Base-by-base conservation (phyloP, 2,888 invertebrate genomes). In the Elysia crispata region DNA sequence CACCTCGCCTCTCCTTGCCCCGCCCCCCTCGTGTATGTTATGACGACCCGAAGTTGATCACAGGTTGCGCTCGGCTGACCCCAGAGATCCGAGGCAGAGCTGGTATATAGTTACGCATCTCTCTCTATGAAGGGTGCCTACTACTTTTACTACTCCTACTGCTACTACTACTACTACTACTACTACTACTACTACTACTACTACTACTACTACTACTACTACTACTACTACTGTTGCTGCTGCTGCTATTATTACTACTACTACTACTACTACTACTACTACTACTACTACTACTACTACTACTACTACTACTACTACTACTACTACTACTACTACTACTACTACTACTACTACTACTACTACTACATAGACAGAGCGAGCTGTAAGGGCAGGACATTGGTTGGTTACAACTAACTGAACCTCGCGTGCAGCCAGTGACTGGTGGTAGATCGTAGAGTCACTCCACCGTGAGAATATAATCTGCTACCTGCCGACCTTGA, bases 161-260 rank as follows among this genome's bases (percentile, higher is more conserved):
- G 54, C n/a, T n/a, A 74, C 11, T 54, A 54, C 28, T 74, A 74
- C 74, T 74, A 74, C 74, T 74, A 74, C 74, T 74, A 74, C 74
- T 74, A 54, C 54, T 54, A 54, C 54, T 74, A 31, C 54, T 74
- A 54, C 54, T 49, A 74, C 30, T 74, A 54, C 74, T 74, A 54
- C 23, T 74, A 74, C 57, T 74, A 74, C 74, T 77, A 79, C 75
- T 79, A 76, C 79, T 79, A 79, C 79, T 79, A 76, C 70, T 76
- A 79, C 75, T 79, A 79, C 79, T 76, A 79, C 74, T 62, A 79
- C 75, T 79, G n/a, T n/a, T 54, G 54, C 54, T 54, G 18, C 54
- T 54, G 13, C 54, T 54, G 13, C 54, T 54, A 54, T 13, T 54
- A 18, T 18, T 54, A 54, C 75, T 79, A 79, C 75, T 79, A 79